phyloP scores from a whole-genome alignment of 2,888 invertebrate species.

The Heliconius cydno region DNA sequence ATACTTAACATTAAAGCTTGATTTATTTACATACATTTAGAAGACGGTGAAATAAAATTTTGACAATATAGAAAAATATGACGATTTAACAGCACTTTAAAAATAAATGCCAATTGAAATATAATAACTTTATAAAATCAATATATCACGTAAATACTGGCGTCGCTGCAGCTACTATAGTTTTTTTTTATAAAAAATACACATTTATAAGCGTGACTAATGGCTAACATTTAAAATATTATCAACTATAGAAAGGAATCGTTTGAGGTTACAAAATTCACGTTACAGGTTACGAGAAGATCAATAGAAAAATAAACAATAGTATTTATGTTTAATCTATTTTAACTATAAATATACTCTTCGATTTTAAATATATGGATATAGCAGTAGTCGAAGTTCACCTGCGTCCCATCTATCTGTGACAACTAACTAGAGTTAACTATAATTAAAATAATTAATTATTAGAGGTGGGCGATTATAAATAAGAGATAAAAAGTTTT shows the following conservation, averaged over 20 bases:
- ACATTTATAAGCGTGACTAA: constrained; percentile 50
- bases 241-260: constrained; percentile 27
- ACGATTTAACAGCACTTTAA: constrained; percentile 55
- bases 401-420: not conserved
- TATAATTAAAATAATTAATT: constrained; percentile 12
- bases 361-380: constrained; percentile 41
- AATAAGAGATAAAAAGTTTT: constrained; percentile 10
- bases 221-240: constrained; percentile 45
- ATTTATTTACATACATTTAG: constrained; percentile 59
- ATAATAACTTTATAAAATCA: constrained; percentile 56
- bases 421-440: constrained; percentile 13
- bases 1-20: constrained; percentile 79
- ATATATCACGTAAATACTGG: constrained; percentile 56
- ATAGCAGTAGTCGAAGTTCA: constrained; percentile 8
- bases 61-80: constrained; percentile 55
- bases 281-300: constrained; percentile 57
- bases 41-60: constrained; percentile 51
- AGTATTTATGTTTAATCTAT: constrained; percentile 47
- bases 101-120: constrained; percentile 68
- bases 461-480: constrained; percentile 29
- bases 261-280: constrained; percentile 30
- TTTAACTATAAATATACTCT: constrained; percentile 58
- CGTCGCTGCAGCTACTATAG: constrained; percentile 42
- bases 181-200: constrained; percentile 56
- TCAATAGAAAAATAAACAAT: constrained; percentile 73